phyloP scores from a whole-genome alignment of 2,113 vertebrate genomes.

The Trachemys scripta region DNA sequence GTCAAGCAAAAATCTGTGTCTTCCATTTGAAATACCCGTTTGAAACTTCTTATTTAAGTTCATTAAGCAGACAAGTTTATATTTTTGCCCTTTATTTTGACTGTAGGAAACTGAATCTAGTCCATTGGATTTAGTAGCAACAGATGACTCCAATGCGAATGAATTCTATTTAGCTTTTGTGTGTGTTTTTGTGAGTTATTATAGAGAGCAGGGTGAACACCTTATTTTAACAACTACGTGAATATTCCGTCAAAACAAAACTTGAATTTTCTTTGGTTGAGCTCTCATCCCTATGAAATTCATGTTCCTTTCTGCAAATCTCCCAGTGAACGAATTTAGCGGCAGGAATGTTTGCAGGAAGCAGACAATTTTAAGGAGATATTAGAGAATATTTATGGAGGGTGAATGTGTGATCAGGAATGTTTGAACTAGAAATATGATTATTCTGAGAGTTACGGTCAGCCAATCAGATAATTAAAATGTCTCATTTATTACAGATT shows the following conservation, averaged over 20 bases:
- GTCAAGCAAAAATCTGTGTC: not conserved
- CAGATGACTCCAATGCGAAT: not conserved
- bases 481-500: not conserved
- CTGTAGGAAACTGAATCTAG: not conserved
- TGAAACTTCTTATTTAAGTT: not conserved
- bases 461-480: not conserved
- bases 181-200: not conserved
- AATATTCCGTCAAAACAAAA: not conserved
- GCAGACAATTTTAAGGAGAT: not conserved
- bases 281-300: not conserved
- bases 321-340: not conserved
- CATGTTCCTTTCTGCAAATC: accelerated
- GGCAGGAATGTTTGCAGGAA: not conserved
- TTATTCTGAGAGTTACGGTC: accelerated
- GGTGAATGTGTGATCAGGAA: not conserved
- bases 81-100: not conserved
- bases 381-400: not conserved
- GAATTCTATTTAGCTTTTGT: not conserved
- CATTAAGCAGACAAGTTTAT: not conserved
- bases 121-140: not conserved
- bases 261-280: accelerated
- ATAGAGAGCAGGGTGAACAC: not conserved
- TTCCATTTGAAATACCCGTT: not conserved
- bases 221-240: not conserved
- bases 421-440: not conserved